Evolutionary conservation across 2,888 invertebrate genomes (phyloP).

Genomic region (Sycophila texana): DNA sequence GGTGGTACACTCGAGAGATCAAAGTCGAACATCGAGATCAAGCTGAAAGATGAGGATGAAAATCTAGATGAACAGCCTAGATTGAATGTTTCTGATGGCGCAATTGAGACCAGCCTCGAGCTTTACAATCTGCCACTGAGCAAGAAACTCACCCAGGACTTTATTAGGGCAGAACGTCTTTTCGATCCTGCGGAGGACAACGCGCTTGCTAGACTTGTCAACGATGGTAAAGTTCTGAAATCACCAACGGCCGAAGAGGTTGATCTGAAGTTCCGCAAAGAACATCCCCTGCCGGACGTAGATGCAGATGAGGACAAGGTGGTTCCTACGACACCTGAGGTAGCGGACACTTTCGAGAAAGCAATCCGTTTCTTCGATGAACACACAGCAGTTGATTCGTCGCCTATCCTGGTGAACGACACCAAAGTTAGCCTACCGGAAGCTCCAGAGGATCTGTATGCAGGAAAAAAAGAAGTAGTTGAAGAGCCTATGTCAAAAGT

Average conservation of each 20-base stretch:
- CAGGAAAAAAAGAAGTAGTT: slow-evolving; percentile 62
- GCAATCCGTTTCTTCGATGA: slow-evolving; percentile 69
- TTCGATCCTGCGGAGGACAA: slow-evolving; percentile 70
- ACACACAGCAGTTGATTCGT: not conserved
- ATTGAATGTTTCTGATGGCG: slow-evolving; percentile 57
- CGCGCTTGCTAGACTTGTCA: slow-evolving; percentile 69
- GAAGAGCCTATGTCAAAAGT: slow-evolving; percentile 70
- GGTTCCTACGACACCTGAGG: slow-evolving; percentile 24
- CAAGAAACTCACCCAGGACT: slow-evolving; percentile 68
- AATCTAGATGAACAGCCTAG: slow-evolving; percentile 38
- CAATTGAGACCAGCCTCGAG: slow-evolving; percentile 64
- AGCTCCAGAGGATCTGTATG: slow-evolving; percentile 59
- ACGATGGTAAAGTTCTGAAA: slow-evolving; percentile 68
- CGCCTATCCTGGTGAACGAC: slow-evolving; percentile 25
- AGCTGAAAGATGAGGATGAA: slow-evolving; percentile 75
- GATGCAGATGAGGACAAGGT: slow-evolving; percentile 45
- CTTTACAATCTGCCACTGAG: slow-evolving; percentile 70
- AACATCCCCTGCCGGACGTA: slow-evolving; percentile 60
- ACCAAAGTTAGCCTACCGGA: slow-evolving; percentile 59
- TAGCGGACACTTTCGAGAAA: slow-evolving; percentile 65
- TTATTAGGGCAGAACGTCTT: slow-evolving; percentile 67
- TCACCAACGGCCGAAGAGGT: slow-evolving; percentile 66
- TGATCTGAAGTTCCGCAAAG: slow-evolving; percentile 67
- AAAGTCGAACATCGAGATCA: slow-evolving; percentile 81
- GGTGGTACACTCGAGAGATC: slow-evolving; percentile 80